Percentiles rank a stretch among this genome's conserved stretches.
These are phyloP conservation scores for Patella ulyssiponensis DNA, from an alignment of 2,888 invertebrate genomes.

Conservation along the genomic window DNA sequence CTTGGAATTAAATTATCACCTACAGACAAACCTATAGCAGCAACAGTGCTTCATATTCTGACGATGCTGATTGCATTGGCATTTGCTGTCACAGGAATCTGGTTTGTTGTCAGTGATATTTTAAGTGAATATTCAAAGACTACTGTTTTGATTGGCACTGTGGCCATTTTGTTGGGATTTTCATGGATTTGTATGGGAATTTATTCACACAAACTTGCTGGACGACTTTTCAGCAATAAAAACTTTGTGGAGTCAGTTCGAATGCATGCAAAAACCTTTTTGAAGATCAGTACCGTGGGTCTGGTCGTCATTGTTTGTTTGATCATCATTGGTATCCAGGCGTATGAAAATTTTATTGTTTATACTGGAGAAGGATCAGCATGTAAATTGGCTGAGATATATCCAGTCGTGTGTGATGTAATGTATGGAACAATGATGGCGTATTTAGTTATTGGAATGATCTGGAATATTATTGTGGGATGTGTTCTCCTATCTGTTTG, in stretches of 20 bases:
- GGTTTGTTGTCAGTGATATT: slow-evolving; percentile 68
- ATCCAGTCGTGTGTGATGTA: slow-evolving; percentile 61
- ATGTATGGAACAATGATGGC: slow-evolving; percentile 63
- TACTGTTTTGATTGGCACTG: slow-evolving; percentile 67
- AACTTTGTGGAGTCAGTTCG: slow-evolving; percentile 71
- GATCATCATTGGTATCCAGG: slow-evolving; percentile 53
- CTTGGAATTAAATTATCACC: slow-evolving; percentile 63
- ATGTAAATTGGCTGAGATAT: slow-evolving; percentile 34
- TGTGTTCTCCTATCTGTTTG: slow-evolving; percentile 72
- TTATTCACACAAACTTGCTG: slow-evolving; percentile 71
- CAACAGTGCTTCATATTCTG: slow-evolving; percentile 62
- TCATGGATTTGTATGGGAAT: slow-evolving; percentile 71
- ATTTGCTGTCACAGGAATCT: slow-evolving; percentile 61
- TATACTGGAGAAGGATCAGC: not conserved
- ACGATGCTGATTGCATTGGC: slow-evolving; percentile 59
- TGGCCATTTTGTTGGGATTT: slow-evolving; percentile 66
- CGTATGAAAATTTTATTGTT: slow-evolving; percentile 42
- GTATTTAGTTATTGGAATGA: slow-evolving; percentile 67
- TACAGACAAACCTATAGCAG: slow-evolving; percentile 56
- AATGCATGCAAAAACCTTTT: slow-evolving; percentile 71
- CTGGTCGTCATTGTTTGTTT: slow-evolving; percentile 61
- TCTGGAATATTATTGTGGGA: slow-evolving; percentile 72
- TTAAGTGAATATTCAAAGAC: slow-evolving; percentile 61
- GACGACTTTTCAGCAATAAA: slow-evolving; percentile 68
- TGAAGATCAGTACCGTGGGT: slow-evolving; percentile 70